Base-by-base conservation (phyloP, 1,140 invertebrate genomes). In the Zaprionus africanus region DNA sequence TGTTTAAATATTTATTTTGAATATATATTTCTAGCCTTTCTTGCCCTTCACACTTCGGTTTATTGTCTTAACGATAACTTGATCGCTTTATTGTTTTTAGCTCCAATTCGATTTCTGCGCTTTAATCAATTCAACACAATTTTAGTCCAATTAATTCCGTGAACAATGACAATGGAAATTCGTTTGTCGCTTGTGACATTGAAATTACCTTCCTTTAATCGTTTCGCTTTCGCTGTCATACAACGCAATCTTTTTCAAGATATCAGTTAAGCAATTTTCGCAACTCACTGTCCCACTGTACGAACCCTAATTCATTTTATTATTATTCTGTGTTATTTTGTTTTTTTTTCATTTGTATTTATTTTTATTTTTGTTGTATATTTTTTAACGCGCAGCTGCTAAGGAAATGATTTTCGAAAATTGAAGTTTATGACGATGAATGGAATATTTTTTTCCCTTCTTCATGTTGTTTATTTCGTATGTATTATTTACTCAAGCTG, bases 321-420 rank as follows among this genome's bases (percentile, higher is more conserved):
- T 63, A 66, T 77, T 78, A 64, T 76, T 59, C 61, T 64, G 53
- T 51, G 63, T 66, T 65, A 19, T 46, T 60, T 70, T 59, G 70
- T 59, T 82, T 65, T 28, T 43, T 82, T 62, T 51, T 61, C 70
- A 74, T 73, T 81, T 41, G 43, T 67, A 58, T 86, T 82, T 60
- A 63, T 79, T 56, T 62, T 66, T 79, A 64, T 56, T 76, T 76
- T 67, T 72, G 79, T 73, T 73, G 49, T 67, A 53, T 75, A 63
- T 70, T 70, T 76, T 68, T 87, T 78, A 86, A 79, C 78, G 80
- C 81, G 83, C 83, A 88, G 83, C 84, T 86, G 90, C 90, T 79
- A 90, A 91, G 90, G 90, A 91, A 91, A 91, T 91, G 86, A 91
- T 91, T 91, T 90, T 91, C 83, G 76, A 90, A 91, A 91, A 91